Conservation (phyloP, 37 sponge, comb jelly and placozoan genomes). For the Halisarca cf. caerulea region DNA sequence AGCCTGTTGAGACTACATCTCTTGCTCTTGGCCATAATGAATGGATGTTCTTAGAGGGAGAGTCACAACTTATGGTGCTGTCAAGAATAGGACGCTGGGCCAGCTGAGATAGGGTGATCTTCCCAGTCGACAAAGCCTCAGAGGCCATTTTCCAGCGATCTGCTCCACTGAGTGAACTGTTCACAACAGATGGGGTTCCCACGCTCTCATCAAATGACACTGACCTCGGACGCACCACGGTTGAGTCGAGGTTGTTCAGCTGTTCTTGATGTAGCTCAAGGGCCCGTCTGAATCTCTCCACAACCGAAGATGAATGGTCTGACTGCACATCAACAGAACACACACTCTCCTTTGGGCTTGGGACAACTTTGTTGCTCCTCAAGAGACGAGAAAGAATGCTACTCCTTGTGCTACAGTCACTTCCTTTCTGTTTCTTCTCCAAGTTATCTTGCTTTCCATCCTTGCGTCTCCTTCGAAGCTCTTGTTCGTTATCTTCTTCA, state of each 20-base stretch:
- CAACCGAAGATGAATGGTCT: background rate
- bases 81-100: background rate
- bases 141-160: constrained; percentile 22
- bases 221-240: background rate
- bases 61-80: background rate
- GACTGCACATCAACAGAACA: constrained; percentile 22
- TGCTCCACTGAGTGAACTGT: constrained; percentile 13
- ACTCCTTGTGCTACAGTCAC: background rate
- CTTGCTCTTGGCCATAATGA: constrained; percentile 18
- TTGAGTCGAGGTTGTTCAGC: background rate
- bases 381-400: background rate
- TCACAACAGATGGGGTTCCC: background rate
- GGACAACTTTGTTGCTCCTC: background rate
- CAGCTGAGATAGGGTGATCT: background rate
- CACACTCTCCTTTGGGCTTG: constrained; percentile 13
- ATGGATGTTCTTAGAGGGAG: constrained; percentile 15
- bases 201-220: constrained; percentile 18
- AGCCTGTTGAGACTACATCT: constrained; percentile 22
- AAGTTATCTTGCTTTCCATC: background rate
- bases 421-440: background rate
- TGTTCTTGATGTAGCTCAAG: background rate
- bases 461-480: background rate
- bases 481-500: background rate
- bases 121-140: background rate
- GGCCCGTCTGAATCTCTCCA: background rate